Conservation (phyloP, 2,797 vertebrate genomes). For the Sebastes itinus region DNA sequence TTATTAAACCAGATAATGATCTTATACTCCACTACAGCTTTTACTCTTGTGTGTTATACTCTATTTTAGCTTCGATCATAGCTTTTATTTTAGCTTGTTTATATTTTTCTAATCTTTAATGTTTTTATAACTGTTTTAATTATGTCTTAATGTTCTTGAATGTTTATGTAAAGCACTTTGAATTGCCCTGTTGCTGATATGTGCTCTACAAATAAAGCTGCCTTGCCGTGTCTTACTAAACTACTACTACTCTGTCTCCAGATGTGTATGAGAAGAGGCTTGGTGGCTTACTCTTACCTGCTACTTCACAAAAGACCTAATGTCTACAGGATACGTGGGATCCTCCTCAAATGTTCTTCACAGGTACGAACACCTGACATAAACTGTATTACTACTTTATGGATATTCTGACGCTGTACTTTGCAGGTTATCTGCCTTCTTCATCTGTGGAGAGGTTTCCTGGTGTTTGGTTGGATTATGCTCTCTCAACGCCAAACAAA, state of each 20-base stretch:
- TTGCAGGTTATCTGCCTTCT: neutral
- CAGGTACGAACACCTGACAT: slow-evolving; percentile 66
- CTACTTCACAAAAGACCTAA: slow-evolving; percentile 68
- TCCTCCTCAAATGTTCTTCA: slow-evolving; percentile 42
- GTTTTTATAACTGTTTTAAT: too few relatives aligned
- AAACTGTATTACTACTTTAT: neutral
- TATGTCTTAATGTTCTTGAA: too few relatives aligned
- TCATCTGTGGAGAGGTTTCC: neutral
- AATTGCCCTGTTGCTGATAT: too few relatives aligned
- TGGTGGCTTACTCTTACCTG: slow-evolving; percentile 75
- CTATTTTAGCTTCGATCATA: too few relatives aligned
- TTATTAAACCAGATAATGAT: too few relatives aligned
- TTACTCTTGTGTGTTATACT: too few relatives aligned
- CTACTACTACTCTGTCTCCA: slow-evolving; percentile 32
- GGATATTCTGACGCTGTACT: neutral
- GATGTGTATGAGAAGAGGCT: slow-evolving; percentile 75
- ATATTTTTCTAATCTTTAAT: too few relatives aligned
- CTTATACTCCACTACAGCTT: too few relatives aligned
- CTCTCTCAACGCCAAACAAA: too few relatives aligned
- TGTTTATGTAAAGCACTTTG: too few relatives aligned
- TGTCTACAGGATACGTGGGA: slow-evolving; percentile 69
- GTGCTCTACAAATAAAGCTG: rapidly evolving
- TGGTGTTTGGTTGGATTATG: neutral
- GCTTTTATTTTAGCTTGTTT: too few relatives aligned
- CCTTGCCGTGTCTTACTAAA: too few relatives aligned